Conservation (phyloP, 64 coral and sea anemone genomes). For the Pachyseris speciosa region DNA sequence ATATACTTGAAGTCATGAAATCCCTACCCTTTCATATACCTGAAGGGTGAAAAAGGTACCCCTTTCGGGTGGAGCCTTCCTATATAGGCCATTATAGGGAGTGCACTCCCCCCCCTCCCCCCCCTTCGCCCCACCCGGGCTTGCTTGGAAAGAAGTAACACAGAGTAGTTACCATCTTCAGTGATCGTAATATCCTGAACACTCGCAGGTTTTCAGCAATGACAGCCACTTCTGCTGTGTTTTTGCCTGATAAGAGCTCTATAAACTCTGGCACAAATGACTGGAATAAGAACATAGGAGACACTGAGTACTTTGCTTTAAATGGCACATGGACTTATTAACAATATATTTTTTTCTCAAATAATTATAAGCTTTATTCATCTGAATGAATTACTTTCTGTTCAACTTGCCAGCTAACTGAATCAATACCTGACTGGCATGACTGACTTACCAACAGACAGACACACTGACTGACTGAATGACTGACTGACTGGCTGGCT, state of each 20-base stretch:
- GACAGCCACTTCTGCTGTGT: slow-evolving; percentile 83
- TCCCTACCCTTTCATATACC: no score
- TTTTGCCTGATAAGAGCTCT: slow-evolving; percentile 80
- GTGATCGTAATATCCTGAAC: slow-evolving; percentile 90
- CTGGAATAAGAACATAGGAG: slow-evolving; percentile 12
- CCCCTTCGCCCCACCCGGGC: no score
- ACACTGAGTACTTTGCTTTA: not conserved
- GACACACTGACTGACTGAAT: not conserved
- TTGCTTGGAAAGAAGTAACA: no score
- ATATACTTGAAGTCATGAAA: no score
- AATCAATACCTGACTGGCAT: not conserved
- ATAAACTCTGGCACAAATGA: slow-evolving; percentile 97
- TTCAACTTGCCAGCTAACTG: not conserved
- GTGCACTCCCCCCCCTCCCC: no score
- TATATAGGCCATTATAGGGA: no score
- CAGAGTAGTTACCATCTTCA: slow-evolving; percentile 68
- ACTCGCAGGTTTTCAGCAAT: slow-evolving; percentile 96
- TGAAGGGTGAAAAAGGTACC: no score
- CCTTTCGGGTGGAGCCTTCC: no score
- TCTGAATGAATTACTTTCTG: no score
- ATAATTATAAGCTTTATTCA: no score
- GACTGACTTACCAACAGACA: no score
- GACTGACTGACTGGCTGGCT: not conserved
- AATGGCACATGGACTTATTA: not conserved
- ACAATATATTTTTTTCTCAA: no score